Evolutionary conservation across 2,888 invertebrate species (phyloP), one percentile per base, ranked within the genome.

Genomic region (Rhingia campestris): DNA sequence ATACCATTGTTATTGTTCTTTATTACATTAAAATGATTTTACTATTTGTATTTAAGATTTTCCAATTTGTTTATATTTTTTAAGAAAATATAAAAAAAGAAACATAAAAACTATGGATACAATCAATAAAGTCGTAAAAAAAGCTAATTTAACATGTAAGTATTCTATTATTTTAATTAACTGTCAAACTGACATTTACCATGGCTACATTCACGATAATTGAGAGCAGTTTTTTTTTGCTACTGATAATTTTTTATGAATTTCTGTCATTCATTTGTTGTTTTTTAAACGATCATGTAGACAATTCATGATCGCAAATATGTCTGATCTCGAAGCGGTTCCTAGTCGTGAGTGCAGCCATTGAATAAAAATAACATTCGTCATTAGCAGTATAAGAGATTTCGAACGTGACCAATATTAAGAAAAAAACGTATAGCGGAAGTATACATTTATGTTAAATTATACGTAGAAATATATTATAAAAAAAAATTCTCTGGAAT

Each of bases 1-100:
- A 64, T 77, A 69, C 82, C 82, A 73, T 77, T 81, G 67, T 47
- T 5, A 67, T 77, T 81, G 67, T 47, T 5, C 30, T 49, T 49
- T 54, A 61, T 61, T 72, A 39, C 61, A 30, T 63, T 59, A 56
- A 63, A 58, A 67, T 67, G 47, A 51, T 66, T 72, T 77, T 49
- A 45, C 74, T 69, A 74, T 54, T 56, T 61, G 43, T 61, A 61
- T 61, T 73, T 30, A 70, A 56, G 64, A 58, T 63, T 72, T 58
- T 64, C 32, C 14, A 49, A 56, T 30, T n/a, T 33, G 30, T 37
- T 30, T n/a, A n/a, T n/a, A n/a, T n/a, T 37, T 51, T 49, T 49
- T 59, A 49, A 67, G 47, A 47, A 63, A 39, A 54, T 37, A 43
- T 41, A 61, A 59, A 56, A 41, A 41, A 58, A 73, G 10, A 37